These are phyloP conservation scores for Lamprologus lemairii DNA, from an alignment of 2,113 vertebrate genomes.

Conservation along the genomic window DNA sequence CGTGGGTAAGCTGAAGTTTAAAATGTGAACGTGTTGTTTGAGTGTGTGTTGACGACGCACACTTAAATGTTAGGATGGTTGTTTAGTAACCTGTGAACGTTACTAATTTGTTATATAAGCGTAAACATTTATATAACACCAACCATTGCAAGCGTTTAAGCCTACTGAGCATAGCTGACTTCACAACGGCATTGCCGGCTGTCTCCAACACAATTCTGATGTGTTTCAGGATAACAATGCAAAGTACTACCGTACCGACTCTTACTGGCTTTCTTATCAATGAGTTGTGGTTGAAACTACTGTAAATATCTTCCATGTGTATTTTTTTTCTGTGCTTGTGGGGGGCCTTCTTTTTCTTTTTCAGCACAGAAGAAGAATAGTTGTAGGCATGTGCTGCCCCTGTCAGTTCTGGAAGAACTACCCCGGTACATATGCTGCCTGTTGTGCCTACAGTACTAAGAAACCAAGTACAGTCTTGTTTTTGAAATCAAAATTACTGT, in stretches of 20 bases:
- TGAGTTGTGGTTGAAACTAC: not conserved
- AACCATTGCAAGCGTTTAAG: not conserved
- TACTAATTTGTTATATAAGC: not conserved
- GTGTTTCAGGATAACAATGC: not conserved
- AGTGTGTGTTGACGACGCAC: not conserved
- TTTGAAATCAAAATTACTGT: not conserved
- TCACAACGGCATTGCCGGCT: not conserved
- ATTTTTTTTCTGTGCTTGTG: not conserved
- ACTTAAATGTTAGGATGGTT: not conserved
- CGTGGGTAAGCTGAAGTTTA: not conserved
- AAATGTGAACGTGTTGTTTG: not conserved
- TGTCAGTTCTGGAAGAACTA: not conserved
- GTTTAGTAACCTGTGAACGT: not conserved
- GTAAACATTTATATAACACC: not conserved
- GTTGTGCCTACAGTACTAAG: not conserved
- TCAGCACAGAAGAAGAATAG: not conserved
- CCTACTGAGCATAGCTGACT: not conserved
- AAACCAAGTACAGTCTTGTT: not conserved
- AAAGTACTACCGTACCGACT: not conserved
- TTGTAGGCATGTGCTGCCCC: not conserved
- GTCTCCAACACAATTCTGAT: not conserved
- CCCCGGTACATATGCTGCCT: not conserved
- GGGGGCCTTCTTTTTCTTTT: not conserved
- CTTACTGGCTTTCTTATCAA: not conserved
- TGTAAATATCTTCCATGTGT: not conserved